Percentiles rank a stretch among this genome's conserved stretches.
Conservation (phyloP, 2,113 vertebrate genomes). For the Menura novaehollandiae region DNA sequence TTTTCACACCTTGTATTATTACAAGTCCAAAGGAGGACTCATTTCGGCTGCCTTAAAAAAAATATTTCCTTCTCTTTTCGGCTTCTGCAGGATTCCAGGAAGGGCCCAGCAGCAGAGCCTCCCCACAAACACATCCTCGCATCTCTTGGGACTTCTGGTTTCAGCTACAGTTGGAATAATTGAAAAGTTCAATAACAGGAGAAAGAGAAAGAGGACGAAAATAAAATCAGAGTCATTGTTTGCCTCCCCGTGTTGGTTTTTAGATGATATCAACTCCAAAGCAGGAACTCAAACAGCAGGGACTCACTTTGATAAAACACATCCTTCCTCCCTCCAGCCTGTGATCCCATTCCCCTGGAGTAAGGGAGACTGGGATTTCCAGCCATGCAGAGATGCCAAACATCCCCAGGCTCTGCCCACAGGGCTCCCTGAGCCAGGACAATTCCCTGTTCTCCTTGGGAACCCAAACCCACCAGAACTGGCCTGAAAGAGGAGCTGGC, state of each 20-base stretch:
- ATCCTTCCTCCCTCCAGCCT: slow-evolving; percentile 15
- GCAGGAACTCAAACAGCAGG: slow-evolving; percentile 57
- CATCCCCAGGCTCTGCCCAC: not conserved
- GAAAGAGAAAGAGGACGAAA: not conserved
- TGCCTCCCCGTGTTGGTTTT: not conserved
- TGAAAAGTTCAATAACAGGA: not conserved
- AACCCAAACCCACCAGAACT: not conserved
- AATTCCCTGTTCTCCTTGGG: not conserved
- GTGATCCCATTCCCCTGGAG: not conserved
- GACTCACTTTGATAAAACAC: slow-evolving; percentile 12
- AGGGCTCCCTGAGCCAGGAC: not conserved
- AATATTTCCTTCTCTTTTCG: slow-evolving; percentile 17
- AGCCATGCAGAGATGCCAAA: not conserved
- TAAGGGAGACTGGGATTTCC: not conserved
- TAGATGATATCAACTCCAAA: slow-evolving; percentile 20
- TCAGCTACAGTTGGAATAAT: not conserved
- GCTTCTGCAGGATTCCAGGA: not conserved
- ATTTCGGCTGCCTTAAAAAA: not conserved
- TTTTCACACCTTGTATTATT: not conserved
- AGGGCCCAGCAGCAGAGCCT: not conserved
- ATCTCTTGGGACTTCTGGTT: not conserved
- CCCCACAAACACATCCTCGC: not conserved
- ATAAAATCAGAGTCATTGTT: not conserved
- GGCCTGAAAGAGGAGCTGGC: not conserved
- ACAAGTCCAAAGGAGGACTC: not conserved